Base-by-base conservation (phyloP, 1,140 invertebrate genomes). In the Listronotus oregonensis region DNA sequence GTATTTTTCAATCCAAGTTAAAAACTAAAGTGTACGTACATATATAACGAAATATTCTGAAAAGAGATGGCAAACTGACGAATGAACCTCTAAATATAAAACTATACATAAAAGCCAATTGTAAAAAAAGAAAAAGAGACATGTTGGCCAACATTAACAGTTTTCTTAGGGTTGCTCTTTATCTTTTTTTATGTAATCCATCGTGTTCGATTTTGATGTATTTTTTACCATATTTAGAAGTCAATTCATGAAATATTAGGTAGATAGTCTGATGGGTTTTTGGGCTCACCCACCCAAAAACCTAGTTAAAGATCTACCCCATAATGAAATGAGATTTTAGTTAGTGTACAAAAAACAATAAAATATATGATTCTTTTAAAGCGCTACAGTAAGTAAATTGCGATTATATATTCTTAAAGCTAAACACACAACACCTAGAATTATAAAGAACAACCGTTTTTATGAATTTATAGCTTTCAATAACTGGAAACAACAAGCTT, bases 361-460 rank as follows among this genome's bases (percentile, higher is more conserved):
- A 42, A 47, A 66, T 51, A 37, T 15, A 21, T 32, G 12, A 59
- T 11, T 15, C 27, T 12, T 21, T 32, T 27, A 52, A 40, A 62
- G 34, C 11, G 39, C 27, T 49, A 62, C 27, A 62, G 18, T 46
- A 32, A 56, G 18, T 47, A 55, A 40, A 43, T 68, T 63, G 62
- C 39, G 32, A 61, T 34, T 40, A 32, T 57, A 72, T 69, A 72
- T 37, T 37, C 34, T 37, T 37, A 72, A 68, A 32, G 64, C 67
- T 71, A 73, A 69, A 76, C 74, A 77, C 71, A 76, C 71, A 73
- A 77, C 74, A 77, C 66, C 69, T 69, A 76, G 75, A 76, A 75
- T 71, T 75, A 75, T 75, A 77, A 77, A 75, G 73, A 73, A 75
- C 75, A 76, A 73, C 71, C 68, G 59, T 66, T 72, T 68, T 71